Percentiles rank a stretch among this genome's conserved stretches.
Conservation (phyloP, 1,140 invertebrate genomes). For the Meloidogyne floridensis region DNA sequence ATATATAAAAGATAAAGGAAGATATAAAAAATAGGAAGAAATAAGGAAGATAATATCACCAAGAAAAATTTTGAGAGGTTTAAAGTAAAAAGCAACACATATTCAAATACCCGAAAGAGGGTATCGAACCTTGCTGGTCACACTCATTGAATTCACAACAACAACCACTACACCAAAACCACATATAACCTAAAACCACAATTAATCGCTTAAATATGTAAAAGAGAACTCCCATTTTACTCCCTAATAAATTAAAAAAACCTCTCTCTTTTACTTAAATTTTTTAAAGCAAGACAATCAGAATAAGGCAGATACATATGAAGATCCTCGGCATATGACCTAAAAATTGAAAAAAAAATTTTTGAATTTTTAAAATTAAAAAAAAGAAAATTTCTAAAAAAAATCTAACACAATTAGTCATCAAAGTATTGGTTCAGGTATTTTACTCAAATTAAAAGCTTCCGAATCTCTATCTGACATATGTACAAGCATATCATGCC, state of each 20-base stretch:
- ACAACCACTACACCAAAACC: no score
- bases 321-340: slow-evolving; percentile 63
- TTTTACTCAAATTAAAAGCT: slow-evolving; percentile 49
- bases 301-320: slow-evolving; percentile 58
- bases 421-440: slow-evolving; percentile 63
- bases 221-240: not conserved
- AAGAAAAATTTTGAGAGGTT: no score
- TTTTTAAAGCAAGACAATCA: slow-evolving; percentile 61
- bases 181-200: not conserved
- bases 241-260: not conserved
- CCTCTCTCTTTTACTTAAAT: slow-evolving; percentile 29
- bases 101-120: no score
- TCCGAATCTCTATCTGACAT: slow-evolving; percentile 34
- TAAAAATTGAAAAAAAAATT: not conserved
- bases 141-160: no score
- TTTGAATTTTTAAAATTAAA: not conserved
- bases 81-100: no score
- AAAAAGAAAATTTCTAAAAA: not conserved
- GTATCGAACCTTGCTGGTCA: no score
- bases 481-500: slow-evolving; percentile 62
- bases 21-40: no score
- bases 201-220: not conserved
- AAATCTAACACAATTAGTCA: not conserved
- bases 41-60: no score
- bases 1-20: no score